Percentiles rank a stretch among this genome's conserved stretches.
Evolutionary conservation across 2,888 invertebrate species (phyloP).

Genomic region (Thera obeliscata): DNA sequence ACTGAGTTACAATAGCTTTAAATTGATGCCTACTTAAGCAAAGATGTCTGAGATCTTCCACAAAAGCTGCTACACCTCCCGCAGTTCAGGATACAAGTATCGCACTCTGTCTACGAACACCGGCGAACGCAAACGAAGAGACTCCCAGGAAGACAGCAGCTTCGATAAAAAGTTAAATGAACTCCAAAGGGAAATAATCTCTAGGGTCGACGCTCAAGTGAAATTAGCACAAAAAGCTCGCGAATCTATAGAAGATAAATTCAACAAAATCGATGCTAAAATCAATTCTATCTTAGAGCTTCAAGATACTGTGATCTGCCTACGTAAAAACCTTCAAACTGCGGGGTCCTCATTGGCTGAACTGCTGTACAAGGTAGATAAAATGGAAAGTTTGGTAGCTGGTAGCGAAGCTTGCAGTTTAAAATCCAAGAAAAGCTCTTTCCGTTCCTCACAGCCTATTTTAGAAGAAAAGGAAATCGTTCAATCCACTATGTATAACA

Average conservation of each 20-base stretch:
- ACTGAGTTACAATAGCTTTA: neutral
- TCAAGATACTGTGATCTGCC: conserved; percentile 52
- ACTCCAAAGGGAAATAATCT: conserved; percentile 58
- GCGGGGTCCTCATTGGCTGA: conserved; percentile 52
- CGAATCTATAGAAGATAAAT: conserved; percentile 56
- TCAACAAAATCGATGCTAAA: conserved; percentile 61
- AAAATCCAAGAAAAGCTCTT: conserved; percentile 47
- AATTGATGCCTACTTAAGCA: neutral
- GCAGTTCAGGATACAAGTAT: conserved; percentile 72
- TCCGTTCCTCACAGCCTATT: conserved; percentile 45
- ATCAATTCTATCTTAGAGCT: conserved; percentile 64
- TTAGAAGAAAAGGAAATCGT: conserved; percentile 43
- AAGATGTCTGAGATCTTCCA: conserved; percentile 67
- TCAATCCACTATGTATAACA: conserved; percentile 36
- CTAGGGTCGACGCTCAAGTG: conserved; percentile 59
- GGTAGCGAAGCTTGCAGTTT: conserved; percentile 45
- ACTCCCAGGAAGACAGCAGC: conserved; percentile 50
- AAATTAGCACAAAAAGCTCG: conserved; percentile 54
- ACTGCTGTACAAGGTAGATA: conserved; percentile 57
- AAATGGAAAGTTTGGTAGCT: conserved; percentile 48
- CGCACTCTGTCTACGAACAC: conserved; percentile 73
- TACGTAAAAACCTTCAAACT: conserved; percentile 54
- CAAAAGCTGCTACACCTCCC: conserved; percentile 68
- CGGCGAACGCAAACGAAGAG: conserved; percentile 54
- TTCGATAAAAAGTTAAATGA: conserved; percentile 66